Evolutionary conservation across 2,113 vertebrate genomes (phyloP).

Genomic region (Cephalopterus ornatus): DNA sequence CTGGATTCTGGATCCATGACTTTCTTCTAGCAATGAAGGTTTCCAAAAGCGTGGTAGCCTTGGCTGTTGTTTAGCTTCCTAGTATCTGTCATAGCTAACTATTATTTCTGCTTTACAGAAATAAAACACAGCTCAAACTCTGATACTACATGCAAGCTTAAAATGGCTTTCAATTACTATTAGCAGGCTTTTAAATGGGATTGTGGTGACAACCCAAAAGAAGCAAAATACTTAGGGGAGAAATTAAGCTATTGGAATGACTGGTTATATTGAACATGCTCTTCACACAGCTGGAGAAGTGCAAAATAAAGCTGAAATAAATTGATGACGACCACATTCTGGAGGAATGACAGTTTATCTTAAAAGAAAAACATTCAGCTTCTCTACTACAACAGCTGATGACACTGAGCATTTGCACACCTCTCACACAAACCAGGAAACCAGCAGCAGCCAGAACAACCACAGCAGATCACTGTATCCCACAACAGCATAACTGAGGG

Average conservation of each 20-base stretch:
- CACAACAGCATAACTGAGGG: not conserved
- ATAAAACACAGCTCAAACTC: not conserved
- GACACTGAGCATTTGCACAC: not conserved
- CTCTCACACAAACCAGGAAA: not conserved
- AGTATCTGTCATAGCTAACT: not conserved
- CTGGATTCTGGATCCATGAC: not conserved
- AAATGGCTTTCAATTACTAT: conserved; percentile 33
- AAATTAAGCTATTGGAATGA: conserved; percentile 24
- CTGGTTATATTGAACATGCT: not conserved
- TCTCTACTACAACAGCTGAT: not conserved
- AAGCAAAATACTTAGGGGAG: not conserved
- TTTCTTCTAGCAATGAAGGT: not conserved
- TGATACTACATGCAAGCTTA: not conserved
- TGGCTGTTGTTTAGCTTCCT: not conserved
- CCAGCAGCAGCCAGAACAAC: not conserved
- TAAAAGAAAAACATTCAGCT: not conserved
- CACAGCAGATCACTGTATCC: not conserved
- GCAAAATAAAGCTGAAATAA: conserved; percentile 34
- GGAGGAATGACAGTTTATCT: not conserved
- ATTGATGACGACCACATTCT: not conserved
- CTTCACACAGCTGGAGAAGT: not conserved
- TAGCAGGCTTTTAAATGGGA: conserved; percentile 7
- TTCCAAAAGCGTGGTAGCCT: not conserved
- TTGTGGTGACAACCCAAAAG: conserved; percentile 9
- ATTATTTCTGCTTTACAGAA: conserved; percentile 19